Evolutionary conservation across 2,113 vertebrate species (phyloP).

Genomic region (Galeopterus variegatus): DNA sequence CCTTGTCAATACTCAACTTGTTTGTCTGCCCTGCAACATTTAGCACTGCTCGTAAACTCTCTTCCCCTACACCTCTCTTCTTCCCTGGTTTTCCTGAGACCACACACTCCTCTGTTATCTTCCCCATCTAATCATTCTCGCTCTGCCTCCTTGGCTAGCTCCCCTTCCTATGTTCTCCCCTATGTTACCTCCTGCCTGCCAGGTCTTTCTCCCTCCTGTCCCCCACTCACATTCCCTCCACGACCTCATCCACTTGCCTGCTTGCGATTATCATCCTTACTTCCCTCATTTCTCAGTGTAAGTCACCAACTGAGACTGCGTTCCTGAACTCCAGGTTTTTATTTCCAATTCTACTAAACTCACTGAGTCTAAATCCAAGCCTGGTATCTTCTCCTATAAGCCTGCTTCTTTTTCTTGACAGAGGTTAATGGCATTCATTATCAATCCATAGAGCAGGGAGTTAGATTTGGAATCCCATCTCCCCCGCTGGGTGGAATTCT

Average conservation of each 20-base stretch:
- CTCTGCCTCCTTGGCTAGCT: background rate
- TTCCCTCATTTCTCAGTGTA: background rate
- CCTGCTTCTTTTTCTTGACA: background rate
- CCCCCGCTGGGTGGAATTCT: background rate
- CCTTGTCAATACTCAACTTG: background rate
- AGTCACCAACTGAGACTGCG: background rate
- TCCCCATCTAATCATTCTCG: background rate
- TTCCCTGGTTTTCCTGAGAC: background rate
- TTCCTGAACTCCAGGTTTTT: background rate
- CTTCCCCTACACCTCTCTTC: background rate
- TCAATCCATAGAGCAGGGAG: background rate
- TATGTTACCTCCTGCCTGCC: no score
- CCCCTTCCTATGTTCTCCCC: background rate
- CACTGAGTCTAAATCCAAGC: background rate
- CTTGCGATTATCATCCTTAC: background rate
- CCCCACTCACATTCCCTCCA: background rate
- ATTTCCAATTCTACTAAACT: background rate
- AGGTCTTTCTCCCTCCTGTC: accelerated
- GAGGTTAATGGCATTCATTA: background rate
- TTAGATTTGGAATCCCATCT: background rate
- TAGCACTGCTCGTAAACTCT: background rate
- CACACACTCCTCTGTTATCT: background rate
- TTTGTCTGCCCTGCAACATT: background rate
- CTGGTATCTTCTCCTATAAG: background rate
- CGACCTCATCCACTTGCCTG: background rate